These are phyloP conservation scores for Sipunculus nudus DNA, from an alignment of 2,888 invertebrate genomes.

Conservation along the genomic window DNA sequence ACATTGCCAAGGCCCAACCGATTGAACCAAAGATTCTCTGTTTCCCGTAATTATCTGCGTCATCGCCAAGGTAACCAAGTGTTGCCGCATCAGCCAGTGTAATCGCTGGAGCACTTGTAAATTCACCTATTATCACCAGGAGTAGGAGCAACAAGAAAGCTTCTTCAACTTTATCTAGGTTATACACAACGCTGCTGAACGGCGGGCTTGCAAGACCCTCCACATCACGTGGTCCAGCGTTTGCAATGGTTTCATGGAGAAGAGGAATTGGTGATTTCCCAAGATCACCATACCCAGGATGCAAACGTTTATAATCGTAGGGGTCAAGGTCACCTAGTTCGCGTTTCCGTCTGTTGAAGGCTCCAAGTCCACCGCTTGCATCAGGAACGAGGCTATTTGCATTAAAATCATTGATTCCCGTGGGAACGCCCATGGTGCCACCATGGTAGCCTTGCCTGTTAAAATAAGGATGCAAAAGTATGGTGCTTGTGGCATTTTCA, in stretches of 20 bases:
- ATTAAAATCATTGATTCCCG: too few relatives aligned
- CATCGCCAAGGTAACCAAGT: constrained; percentile 79
- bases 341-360: too few relatives aligned
- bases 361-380: too few relatives aligned
- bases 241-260: constrained; percentile 47
- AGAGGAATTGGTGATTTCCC: constrained; percentile 46
- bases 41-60: constrained; percentile 79
- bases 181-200: constrained; percentile 93
- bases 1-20: constrained; percentile 99
- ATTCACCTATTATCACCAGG: constrained; percentile 94
- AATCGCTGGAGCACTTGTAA: constrained; percentile 94
- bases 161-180: constrained; percentile 86
- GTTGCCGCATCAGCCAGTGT: constrained; percentile 80
- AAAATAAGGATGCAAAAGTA: constrained; percentile 42
- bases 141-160: constrained; percentile 90
- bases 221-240: too few relatives aligned
- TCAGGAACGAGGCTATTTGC: too few relatives aligned
- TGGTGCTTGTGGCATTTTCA: constrained; percentile 73
- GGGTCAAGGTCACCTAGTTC: too few relatives aligned
- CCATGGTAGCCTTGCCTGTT: too few relatives aligned
- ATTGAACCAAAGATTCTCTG: constrained; percentile 98
- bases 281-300: constrained; percentile 1
- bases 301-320: constrained; percentile 2
- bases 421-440: neutral
- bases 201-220: constrained; percentile 74